Conservation (phyloP, 1,140 invertebrate genomes). For the Meloidogyne exigua region DNA sequence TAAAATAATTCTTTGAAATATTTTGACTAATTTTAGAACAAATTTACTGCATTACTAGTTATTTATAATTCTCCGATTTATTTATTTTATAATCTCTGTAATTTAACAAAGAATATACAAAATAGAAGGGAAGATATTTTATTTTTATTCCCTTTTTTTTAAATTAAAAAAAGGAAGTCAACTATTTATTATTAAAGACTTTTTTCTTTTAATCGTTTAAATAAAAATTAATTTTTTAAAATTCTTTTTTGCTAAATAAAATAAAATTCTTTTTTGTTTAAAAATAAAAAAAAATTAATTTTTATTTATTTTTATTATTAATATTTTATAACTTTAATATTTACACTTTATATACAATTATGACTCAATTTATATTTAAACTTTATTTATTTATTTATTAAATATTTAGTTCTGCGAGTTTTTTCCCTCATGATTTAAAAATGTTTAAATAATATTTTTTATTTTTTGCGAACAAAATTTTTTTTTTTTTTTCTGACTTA, state of each 20-base stretch:
- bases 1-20: too few species aligned
- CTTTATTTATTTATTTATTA: background rate
- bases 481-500: background rate
- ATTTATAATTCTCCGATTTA: too few species aligned
- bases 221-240: background rate
- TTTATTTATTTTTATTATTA: slow-evolving; percentile 4
- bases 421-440: too few species aligned
- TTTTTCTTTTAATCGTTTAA: background rate
- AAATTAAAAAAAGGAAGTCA: background rate
- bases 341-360: background rate
- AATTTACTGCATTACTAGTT: too few species aligned
- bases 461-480: too few species aligned
- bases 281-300: background rate
- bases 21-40: too few species aligned
- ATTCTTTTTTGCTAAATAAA: background rate
- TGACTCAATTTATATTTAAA: background rate
- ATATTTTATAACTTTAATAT: slow-evolving; percentile 2
- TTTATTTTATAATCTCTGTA: too few species aligned
- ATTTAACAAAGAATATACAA: too few species aligned
- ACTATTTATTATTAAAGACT: background rate
- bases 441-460: too few species aligned
- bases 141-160: background rate
- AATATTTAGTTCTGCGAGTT: background rate
- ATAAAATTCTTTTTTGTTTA: background rate
- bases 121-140: background rate